A percentile compares a stretch with the other conserved stretches of the same genome.
Conservation (phyloP, 1,140 invertebrate species). For the Nixonia krombeini region DNA sequence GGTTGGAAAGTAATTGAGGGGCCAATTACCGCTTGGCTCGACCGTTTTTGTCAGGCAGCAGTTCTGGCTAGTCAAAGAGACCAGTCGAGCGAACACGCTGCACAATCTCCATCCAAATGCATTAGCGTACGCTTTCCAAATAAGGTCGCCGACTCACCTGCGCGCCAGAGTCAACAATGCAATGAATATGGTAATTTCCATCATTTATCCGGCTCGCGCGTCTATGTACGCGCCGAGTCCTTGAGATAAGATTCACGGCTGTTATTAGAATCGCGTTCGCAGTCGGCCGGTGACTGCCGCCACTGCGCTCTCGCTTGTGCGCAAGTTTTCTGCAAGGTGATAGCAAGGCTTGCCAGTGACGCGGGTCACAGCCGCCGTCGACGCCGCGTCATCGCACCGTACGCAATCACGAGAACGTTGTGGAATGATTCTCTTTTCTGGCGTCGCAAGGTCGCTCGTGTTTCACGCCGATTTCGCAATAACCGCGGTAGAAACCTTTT, state of each 20-base stretch:
- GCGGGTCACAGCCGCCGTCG: too few relatives aligned
- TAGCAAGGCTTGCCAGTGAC: slow-evolving; percentile 10
- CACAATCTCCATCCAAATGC: too few relatives aligned
- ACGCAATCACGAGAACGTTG: slow-evolving; percentile 46
- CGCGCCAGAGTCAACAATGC: slow-evolving; percentile 49
- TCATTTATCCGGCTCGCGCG: slow-evolving; percentile 54
- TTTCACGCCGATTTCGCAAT: background rate
- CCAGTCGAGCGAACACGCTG: slow-evolving; percentile 13
- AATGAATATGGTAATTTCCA: slow-evolving; percentile 66
- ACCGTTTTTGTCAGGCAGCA: background rate
- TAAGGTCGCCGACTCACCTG: slow-evolving; percentile 55
- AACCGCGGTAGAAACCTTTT: too few relatives aligned
- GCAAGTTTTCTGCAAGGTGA: slow-evolving; percentile 5
- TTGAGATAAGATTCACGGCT: slow-evolving; percentile 47
- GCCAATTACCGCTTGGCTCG: too few relatives aligned
- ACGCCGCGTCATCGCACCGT: slow-evolving; percentile 32
- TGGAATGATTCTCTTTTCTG: slow-evolving; percentile 54
- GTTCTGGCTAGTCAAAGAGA: slow-evolving; percentile 6
- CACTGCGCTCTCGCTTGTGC: too few relatives aligned
- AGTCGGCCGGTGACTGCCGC: too few relatives aligned
- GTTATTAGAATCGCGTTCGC: slow-evolving; percentile 21
- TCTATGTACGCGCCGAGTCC: slow-evolving; percentile 16
- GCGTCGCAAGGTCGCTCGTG: slow-evolving; percentile 43
- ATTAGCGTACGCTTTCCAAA: slow-evolving; percentile 65
- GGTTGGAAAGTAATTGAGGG: too few relatives aligned